Evolutionary conservation across 1,140 invertebrate genomes (phyloP), one percentile per base, ranked within the genome.

Genomic region (Calliopsis andreniformis): DNA sequence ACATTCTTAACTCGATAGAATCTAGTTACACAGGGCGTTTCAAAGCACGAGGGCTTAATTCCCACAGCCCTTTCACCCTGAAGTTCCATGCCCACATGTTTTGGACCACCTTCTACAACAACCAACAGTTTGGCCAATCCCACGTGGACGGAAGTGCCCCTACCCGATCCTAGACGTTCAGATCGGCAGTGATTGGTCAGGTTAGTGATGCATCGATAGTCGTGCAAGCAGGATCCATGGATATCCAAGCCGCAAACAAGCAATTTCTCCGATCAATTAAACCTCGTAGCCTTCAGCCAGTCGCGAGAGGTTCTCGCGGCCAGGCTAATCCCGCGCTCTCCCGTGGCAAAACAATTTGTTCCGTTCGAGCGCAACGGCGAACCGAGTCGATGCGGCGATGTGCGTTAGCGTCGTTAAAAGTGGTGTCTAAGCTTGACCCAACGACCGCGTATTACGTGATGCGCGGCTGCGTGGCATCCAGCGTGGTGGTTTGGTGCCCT

Each of bases 401-500:
- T 2, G 28, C 14, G 53, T 67, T 45, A 43, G 45, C 42, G 56
- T 78, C 80, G 68, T 82, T 82, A 82, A 78, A 82, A 82, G 62
- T 82, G 67, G 68, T 69, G 73, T 69, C 73, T 69, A 49, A 56
- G 56, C 43, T 82, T 78, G 79, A 82, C 79, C 80, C 62, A 66
- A 81, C 61, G 67, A 67, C 70, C 70, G 59, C 47, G 79, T 71
- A 81, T 82, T 81, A 77, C 61, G 72, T 30, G 79, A 70, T 81
- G 55, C 73, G 72, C 67, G 72, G 63, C 58, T 25, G n/a, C 39
- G 56, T 47, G 35, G 70, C 35, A 80, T 80, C 64, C 39, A 39
- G 35, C 56, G 49, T 28, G 16, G 32, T 69, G 64, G 61, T 73
- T 80, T 51, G 35, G 75, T 78, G 79, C 68, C 73, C 79, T 82